Base-by-base conservation (phyloP, 2,797 vertebrate genomes). In the Gallinago solitaria region DNA sequence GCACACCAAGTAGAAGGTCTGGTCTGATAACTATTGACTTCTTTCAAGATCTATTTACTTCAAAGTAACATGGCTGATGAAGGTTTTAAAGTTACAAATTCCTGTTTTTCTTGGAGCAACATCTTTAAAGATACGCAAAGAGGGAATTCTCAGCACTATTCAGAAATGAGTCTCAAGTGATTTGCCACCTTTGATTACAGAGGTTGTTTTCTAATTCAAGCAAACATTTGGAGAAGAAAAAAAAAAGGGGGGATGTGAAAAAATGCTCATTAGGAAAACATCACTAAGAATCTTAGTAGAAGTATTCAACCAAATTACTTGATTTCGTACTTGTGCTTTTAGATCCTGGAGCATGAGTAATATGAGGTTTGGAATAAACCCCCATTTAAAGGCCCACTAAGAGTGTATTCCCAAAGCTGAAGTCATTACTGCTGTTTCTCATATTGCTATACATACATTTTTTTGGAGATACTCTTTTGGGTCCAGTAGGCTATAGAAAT, bases 101-200 rank as follows among this genome's bases (percentile, higher is more conserved):
- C 74, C 59, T 93, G 73, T 75, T 95, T 94, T 93, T 92, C 85
- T 95, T 81, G 54, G 54, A 96, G 92, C 69, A 94, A 88, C 17
- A 32, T 78, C 89, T 94, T 95, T 92, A 81, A 93, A 96, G 84
- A 83, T 73, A 92, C 73, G 85, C 87, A 86, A 87, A 95, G 79
- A 92, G 76, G 92, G 85, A 93, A 94, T 94, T 95, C 94, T 95
- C 89, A 91, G 76, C 76, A 28, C 69, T 83, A 24, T 51, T 86
- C 94, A 91, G 79, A 88, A 95, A 59, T 1, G 6, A 93, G 83
- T 84, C 93, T 93, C 93, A 51, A 93, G 91, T 91, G 94, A 91
- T 87, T 95, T 95, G 53, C 64, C 33, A 60, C 87, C 94, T 95
- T 16, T 53, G 83, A 89, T 63, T n/a, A 64, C 37, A 90, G 83